Evolutionary conservation across 2,888 invertebrate genomes (phyloP).

Genomic region (Chorisops tibialis): DNA sequence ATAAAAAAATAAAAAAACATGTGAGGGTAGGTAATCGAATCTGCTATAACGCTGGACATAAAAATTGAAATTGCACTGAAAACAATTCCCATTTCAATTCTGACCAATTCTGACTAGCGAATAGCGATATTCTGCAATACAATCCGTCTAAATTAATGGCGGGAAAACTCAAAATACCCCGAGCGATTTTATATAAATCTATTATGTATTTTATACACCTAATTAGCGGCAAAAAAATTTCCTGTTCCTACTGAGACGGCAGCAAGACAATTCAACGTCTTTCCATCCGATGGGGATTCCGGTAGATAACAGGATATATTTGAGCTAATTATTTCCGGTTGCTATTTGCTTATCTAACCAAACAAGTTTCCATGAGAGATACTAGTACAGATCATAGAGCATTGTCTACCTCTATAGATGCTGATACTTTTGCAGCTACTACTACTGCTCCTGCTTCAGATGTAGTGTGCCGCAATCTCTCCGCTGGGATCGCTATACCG

Average conservation of each 20-base stretch:
- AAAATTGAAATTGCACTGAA: too few relatives aligned
- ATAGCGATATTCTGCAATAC: too few relatives aligned
- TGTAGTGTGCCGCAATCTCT: not conserved
- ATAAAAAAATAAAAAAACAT: too few relatives aligned
- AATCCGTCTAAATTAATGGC: too few relatives aligned
- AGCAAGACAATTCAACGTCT: not conserved
- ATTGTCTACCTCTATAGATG: not conserved
- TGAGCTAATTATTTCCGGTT: slow-evolving; percentile 32
- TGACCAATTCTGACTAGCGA: too few relatives aligned
- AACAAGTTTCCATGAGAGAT: slow-evolving; percentile 3
- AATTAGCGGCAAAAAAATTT: slow-evolving; percentile 8
- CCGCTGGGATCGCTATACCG: not conserved
- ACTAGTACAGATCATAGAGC: not conserved
- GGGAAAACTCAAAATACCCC: too few relatives aligned
- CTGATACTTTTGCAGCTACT: not conserved
- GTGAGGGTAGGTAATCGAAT: too few relatives aligned
- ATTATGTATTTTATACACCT: slow-evolving; percentile 1
- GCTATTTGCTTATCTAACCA: slow-evolving; percentile 30
- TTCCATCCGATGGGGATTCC: not conserved
- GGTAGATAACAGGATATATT: slow-evolving; percentile 30
- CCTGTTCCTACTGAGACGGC: not conserved
- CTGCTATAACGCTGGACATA: too few relatives aligned
- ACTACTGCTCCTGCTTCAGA: not conserved
- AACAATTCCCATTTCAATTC: too few relatives aligned
- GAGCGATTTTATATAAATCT: not conserved